These are phyloP conservation scores for Watsonalla binaria DNA, from an alignment of 2,888 invertebrate species.

Conservation along the genomic window DNA sequence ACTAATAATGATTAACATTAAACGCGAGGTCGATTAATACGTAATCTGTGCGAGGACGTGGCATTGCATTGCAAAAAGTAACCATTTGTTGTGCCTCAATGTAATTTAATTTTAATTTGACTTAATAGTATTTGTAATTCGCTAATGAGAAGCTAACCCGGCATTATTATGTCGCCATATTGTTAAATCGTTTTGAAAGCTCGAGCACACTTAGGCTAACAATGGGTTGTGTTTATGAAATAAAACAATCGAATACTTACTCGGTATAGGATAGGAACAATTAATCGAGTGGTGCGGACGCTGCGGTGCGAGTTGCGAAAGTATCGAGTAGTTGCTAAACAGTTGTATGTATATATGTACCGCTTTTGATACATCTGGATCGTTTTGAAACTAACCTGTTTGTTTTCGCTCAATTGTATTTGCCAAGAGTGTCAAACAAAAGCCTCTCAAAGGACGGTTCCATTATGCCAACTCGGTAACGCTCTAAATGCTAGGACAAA, in stretches of 20 bases:
- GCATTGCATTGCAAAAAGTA: constrained; percentile 48
- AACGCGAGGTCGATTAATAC: constrained; percentile 56
- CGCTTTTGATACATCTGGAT: constrained; percentile 77
- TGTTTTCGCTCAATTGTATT: constrained; percentile 60
- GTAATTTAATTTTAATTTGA: constrained; percentile 13
- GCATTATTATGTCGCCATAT: constrained; percentile 29
- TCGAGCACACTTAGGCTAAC: constrained; percentile 24
- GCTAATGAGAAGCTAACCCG: constrained; percentile 9
- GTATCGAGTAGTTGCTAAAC: constrained; percentile 69
- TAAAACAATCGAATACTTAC: constrained; percentile 60
- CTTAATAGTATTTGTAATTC: constrained; percentile 1
- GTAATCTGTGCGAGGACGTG: constrained; percentile 46
- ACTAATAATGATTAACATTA: constrained; percentile 36
- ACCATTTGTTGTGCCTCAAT: constrained; percentile 34
- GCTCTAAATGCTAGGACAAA: constrained; percentile 53
- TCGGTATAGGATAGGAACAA: constrained; percentile 66
- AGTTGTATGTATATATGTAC: constrained; percentile 69
- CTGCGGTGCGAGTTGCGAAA: constrained; percentile 69
- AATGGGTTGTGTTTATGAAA: constrained; percentile 47
- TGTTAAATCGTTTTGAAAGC: constrained; percentile 22
- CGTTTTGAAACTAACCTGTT: constrained; percentile 78
- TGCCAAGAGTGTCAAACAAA: constrained; percentile 56
- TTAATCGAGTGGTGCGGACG: constrained; percentile 76
- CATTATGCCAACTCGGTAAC: constrained; percentile 53
- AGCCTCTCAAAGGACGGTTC: constrained; percentile 59